Percentiles rank a stretch among this genome's conserved stretches.
These are phyloP conservation scores for Hylaeus anthracinus DNA, from an alignment of 1,140 invertebrate genomes.

Conservation along the genomic window DNA sequence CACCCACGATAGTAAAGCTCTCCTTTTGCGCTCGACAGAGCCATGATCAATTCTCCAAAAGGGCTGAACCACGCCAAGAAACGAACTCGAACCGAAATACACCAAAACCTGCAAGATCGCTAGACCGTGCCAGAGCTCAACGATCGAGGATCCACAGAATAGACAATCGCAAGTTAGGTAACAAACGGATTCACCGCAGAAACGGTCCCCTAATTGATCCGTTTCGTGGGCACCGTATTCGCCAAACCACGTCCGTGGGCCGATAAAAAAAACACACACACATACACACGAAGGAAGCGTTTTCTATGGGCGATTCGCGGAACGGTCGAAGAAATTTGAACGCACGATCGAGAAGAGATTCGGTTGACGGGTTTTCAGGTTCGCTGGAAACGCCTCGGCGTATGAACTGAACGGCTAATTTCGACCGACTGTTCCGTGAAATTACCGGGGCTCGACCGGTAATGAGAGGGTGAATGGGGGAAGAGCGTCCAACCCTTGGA, in stretches of 20 bases:
- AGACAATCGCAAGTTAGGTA: neutral
- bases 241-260: neutral
- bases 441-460: constrained; percentile 70
- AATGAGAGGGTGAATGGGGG: constrained; percentile 76
- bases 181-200: neutral
- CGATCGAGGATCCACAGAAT: neutral
- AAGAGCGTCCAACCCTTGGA: constrained; percentile 70
- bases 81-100: neutral
- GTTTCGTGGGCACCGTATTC: constrained; percentile 2
- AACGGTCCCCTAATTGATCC: constrained; percentile 21
- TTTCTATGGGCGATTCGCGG: constrained; percentile 39
- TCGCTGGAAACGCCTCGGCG: constrained; percentile 55
- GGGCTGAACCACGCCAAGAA: neutral
- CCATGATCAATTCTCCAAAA: neutral
- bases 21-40: too few species aligned
- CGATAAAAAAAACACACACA: neutral
- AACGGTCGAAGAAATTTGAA: constrained; percentile 54
- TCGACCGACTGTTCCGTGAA: constrained; percentile 77
- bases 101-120: neutral
- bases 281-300: neutral
- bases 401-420: constrained; percentile 71
- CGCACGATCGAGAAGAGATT: constrained; percentile 28
- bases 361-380: constrained; percentile 59
- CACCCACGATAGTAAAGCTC: too few species aligned
- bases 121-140: neutral